Conservation (phyloP, 2,888 invertebrate genomes). For the Ochropacha duplaris region DNA sequence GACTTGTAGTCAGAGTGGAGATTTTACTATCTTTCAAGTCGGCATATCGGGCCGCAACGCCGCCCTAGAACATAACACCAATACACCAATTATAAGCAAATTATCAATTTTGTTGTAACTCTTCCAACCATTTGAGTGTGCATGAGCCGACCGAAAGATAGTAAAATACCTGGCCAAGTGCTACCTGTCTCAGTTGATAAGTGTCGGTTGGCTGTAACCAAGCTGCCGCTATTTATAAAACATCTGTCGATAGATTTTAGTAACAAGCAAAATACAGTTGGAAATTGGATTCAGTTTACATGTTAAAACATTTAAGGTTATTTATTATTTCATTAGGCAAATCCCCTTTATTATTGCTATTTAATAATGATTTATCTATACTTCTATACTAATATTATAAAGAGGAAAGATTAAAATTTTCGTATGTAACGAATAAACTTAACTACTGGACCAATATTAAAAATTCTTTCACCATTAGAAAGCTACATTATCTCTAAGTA, state of each 20-base stretch:
- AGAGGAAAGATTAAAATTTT: too few relatives aligned
- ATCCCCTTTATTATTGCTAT: neutral
- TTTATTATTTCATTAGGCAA: too few relatives aligned
- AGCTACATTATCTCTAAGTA: too few relatives aligned
- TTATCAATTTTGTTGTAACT: constrained; percentile 27
- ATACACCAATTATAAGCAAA: constrained; percentile 45
- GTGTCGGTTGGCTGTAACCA: too few relatives aligned
- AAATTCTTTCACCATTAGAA: too few relatives aligned
- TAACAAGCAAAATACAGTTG: neutral
- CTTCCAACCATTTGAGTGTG: constrained; percentile 38
- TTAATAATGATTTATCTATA: too few relatives aligned
- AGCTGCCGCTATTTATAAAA: constrained; percentile 22
- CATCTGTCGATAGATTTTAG: constrained; percentile 24
- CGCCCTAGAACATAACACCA: constrained; percentile 81
- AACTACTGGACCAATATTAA: too few relatives aligned
- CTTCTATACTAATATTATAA: too few relatives aligned
- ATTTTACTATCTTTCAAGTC: constrained; percentile 96
- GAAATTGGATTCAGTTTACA: neutral
- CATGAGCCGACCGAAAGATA: constrained; percentile 80
- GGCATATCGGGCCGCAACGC: constrained; percentile 89
- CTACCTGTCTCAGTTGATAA: constrained; percentile 38
- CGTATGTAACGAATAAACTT: too few relatives aligned
- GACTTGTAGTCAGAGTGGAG: constrained; percentile 91
- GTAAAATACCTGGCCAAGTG: constrained; percentile 82
- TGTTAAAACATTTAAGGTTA: neutral